A percentile compares a stretch with the other conserved stretches of the same genome.
These are phyloP conservation scores for Samia ricini DNA, from an alignment of 1,140 invertebrate species.

Conservation along the genomic window DNA sequence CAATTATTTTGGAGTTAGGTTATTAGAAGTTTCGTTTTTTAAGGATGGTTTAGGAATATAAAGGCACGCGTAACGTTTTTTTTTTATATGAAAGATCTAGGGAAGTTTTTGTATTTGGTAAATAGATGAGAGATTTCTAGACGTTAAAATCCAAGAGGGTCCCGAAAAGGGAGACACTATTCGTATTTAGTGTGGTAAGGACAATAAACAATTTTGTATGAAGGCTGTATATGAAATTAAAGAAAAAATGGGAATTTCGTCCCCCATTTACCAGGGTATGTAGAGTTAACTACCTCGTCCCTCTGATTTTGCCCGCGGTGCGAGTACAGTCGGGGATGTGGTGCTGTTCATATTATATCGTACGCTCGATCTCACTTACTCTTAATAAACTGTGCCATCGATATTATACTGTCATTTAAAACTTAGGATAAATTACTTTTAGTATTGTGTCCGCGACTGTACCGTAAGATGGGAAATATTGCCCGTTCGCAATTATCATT, in stretches of 20 bases:
- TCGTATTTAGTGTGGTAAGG: slow-evolving; percentile 33
- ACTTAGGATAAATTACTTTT: background rate
- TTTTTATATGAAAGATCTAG: no score
- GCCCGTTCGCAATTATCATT: background rate
- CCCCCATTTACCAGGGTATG: slow-evolving; percentile 70
- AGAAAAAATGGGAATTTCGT: slow-evolving; percentile 52
- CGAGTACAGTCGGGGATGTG: background rate
- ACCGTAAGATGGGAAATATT: background rate
- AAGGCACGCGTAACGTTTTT: no score
- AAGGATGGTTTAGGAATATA: no score
- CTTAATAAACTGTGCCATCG: background rate
- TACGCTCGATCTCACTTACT: background rate
- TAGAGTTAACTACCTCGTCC: slow-evolving; percentile 42
- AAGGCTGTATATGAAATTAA: slow-evolving; percentile 55
- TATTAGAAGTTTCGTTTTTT: no score
- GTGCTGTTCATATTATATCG: background rate
- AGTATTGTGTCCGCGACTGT: background rate
- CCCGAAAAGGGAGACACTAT: background rate
- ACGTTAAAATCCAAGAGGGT: background rate
- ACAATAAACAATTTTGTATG: slow-evolving; percentile 64
- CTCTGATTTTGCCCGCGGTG: background rate
- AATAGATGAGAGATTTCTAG: background rate
- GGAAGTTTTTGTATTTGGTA: background rate
- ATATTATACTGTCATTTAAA: background rate
- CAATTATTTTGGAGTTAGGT: no score